Base-by-base conservation (phyloP, 92 coral and sea anemone genomes). In the Galaxea fascicularis region DNA sequence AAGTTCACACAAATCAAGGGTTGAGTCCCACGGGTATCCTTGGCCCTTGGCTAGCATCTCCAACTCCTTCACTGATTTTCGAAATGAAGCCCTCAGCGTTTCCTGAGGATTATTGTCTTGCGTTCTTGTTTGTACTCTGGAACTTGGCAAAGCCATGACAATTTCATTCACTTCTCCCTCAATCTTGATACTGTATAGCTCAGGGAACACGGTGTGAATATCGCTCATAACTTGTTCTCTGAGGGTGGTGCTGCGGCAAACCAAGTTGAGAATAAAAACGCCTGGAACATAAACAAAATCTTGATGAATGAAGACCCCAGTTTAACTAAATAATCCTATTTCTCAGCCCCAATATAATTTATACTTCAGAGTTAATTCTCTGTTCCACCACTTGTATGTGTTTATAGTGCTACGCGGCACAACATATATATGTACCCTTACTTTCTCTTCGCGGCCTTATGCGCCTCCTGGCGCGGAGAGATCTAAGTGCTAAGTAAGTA, bases 231-330 rank as follows among this genome's bases (percentile, higher is more conserved):
- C 79, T 17, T 83, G 71, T 25, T 45, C 82, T 27, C 90, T 79
- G 8, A 73, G 89, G 17, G 75, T 77, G 4, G 89, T 52, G 79
- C 88, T 80, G 41, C 93, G 93, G 62, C 98, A 96, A 17, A 84
- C 95, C 73, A 96, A 92, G 89, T 96, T 94, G 54, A 96, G 90
- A 24, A 94, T 77, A 35, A 96, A 89, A 30, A 94, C 97, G 45
- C 98, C 98, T 92, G 72, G 65, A 68, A 84, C 1, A 25, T 18
- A 72, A 31, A 0, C 28, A 45, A 83, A 68, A 26, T 21, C 9
- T n/a, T 64, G n/a, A 15, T 12, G 24, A 35, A 4, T 20, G 45
- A 9, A 11, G 4, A n/a, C 21, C 26, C 21, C 22, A 11, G 3
- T 20, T 20, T 26, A 15, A 22, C 41, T 14, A 8, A 1, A n/a